Evolutionary conservation across 35 echinoderm and acorn worm species (phyloP), one percentile per base, ranked within the genome.

Genomic region (Anneissia japonica): DNA sequence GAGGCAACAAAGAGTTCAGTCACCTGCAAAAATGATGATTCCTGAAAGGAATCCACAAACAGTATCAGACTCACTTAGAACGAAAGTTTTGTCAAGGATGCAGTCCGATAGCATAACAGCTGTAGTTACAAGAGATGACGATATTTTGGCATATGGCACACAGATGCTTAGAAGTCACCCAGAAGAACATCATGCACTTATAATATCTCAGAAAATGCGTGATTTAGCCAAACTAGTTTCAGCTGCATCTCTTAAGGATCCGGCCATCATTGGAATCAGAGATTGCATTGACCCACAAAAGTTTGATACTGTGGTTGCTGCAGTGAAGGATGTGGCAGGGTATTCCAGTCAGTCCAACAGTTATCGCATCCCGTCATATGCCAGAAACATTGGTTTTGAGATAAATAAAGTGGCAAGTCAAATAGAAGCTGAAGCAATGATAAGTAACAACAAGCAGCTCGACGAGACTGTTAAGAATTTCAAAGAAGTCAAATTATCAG

Each of bases 191-290:
- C 84, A 91, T 10, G 89, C 72, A 30, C 84, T 74, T 35, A 29
- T 39, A 13, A 80, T 91, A 39, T 91, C 89, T 35, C 89, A 86
- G 45, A 79, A 81, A 26, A 91, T 91, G 89, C 9, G 89, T 12
- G 78, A 91, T 80, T 28, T 91, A 26, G 89, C 83, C 0, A 90
- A 73, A 79, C 35, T 85, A 26, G 82, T 85, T 32, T 41, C 77
- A 17, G 74, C 34, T 30, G 82, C 88, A 4, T 5, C 39, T 30
- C 26, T 39, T 1, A 1, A 39, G n/a, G 88, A 90, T 56, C 19
- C 74, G 31, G 0, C 72, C 13, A 79, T 90, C 38, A 77, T 11
- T 6, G 46, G 36, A 21, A 90, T 90, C 17, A 38, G 76, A 37
- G 82, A 85, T 9, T 85, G 81, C 80, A 76, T 90, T 14, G 36